Percentiles rank a stretch among this genome's conserved stretches.
These are phyloP conservation scores for Bergia puertoricense DNA, from an alignment of 92 coral and sea anemone genomes.

Conservation along the genomic window DNA sequence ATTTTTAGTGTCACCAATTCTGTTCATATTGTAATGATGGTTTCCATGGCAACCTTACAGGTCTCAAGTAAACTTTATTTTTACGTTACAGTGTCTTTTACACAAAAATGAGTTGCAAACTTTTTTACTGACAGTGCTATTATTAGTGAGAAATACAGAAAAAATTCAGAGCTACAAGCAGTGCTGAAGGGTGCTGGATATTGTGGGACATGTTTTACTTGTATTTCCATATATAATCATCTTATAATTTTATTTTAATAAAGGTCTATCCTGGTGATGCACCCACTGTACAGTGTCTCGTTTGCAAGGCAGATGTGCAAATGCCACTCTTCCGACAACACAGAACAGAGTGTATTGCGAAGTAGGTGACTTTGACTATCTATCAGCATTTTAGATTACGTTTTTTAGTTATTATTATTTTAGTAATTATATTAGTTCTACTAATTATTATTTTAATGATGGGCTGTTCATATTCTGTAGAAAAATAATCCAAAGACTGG, in stretches of 20 bases:
- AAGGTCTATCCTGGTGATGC: constrained; percentile 10
- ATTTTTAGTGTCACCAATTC: no score
- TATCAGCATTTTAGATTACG: background rate
- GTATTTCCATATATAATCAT: background rate
- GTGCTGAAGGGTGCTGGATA: background rate
- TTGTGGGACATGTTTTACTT: background rate
- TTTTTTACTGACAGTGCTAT: background rate
- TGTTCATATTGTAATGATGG: no score
- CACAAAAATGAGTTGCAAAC: background rate
- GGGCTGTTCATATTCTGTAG: background rate
- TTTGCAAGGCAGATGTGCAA: constrained; percentile 12
- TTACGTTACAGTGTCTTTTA: no score
- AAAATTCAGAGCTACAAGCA: background rate
- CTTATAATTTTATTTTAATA: constrained; percentile 7
- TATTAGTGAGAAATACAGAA: background rate
- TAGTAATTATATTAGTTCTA: no score
- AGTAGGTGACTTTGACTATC: constrained; percentile 11
- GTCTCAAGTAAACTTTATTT: no score
- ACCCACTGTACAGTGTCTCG: constrained; percentile 14
- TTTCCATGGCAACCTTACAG: no score
- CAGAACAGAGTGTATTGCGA: background rate
- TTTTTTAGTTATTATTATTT: background rate
- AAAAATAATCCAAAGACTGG: background rate
- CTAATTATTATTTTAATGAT: background rate
- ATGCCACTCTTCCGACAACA: constrained; percentile 12